Conservation (phyloP, 2,797 vertebrate species). For the Megaceryle alcyon region DNA sequence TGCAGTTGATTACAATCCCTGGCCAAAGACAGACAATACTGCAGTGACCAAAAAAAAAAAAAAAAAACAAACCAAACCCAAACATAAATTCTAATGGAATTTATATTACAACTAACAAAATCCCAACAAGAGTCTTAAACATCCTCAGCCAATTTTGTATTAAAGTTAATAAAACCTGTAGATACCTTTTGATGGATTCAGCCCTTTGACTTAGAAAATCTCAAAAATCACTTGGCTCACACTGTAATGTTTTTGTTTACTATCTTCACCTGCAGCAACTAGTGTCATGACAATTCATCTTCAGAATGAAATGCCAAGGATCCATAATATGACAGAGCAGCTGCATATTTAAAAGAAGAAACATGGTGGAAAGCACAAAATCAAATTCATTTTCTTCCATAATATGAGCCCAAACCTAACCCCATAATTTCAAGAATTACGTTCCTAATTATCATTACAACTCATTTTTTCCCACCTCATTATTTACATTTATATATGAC, state of each 20-base stretch:
- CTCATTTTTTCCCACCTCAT: neutral
- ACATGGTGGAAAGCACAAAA: neutral
- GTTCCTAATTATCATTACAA: neutral
- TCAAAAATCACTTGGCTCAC: neutral
- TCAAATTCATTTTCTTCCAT: neutral
- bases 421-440: neutral
- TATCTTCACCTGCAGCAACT: neutral
- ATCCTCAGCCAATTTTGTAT: neutral
- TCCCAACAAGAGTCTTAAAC: neutral
- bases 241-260: neutral
- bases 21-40: neutral
- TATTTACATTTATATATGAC: neutral
- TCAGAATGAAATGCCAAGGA: neutral
- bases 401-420: neutral
- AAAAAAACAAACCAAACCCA: neutral
- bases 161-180: neutral
- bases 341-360: neutral
- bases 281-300: neutral
- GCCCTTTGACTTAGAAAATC: neutral
- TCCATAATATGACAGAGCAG: neutral
- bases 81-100: neutral
- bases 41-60: neutral
- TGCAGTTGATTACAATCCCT: neutral
- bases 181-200: accelerated
- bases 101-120: neutral